These are phyloP conservation scores for Drosophila busckii DNA, from an alignment of 1,140 invertebrate genomes.

Conservation along the genomic window DNA sequence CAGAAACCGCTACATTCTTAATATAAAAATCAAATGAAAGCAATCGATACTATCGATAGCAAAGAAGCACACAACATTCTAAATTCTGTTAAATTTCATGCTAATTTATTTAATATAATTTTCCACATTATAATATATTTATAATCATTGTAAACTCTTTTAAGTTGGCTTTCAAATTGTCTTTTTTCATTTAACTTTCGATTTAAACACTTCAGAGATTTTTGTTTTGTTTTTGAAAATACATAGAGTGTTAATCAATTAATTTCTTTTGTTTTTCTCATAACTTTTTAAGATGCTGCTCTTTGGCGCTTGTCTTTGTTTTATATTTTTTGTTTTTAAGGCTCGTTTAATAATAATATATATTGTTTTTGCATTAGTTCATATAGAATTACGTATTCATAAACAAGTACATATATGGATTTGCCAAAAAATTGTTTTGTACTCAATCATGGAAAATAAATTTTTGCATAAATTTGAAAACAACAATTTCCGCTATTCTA, in stretches of 20 bases:
- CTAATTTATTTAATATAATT: constrained; percentile 29
- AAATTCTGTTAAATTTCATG: constrained; percentile 37
- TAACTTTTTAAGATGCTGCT: too few species aligned
- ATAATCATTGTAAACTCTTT: constrained; percentile 6
- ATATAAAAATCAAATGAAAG: constrained; percentile 4
- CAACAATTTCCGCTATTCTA: too few species aligned
- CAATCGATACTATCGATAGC: too few species aligned
- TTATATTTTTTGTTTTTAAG: too few species aligned
- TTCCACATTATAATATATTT: constrained; percentile 8
- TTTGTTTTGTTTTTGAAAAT: too few species aligned
- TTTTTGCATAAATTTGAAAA: constrained; percentile 18
- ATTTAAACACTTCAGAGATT: too few species aligned
- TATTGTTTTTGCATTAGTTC: constrained; percentile 1
- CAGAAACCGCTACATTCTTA: neutral
- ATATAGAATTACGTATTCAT: constrained; percentile 11
- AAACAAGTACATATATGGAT: neutral
- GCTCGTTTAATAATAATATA: constrained; percentile 11
- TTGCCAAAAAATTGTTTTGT: constrained; percentile 27
- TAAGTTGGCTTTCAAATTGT: too few species aligned
- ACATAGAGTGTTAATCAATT: too few species aligned
- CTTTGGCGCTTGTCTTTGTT: too few species aligned
- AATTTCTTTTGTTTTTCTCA: too few species aligned
- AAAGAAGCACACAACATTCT: too few species aligned
- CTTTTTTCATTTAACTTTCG: too few species aligned
- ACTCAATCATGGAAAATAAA: constrained; percentile 30